phyloP scores from a whole-genome alignment of 2,888 invertebrate species.

The Zootermopsis nevadensis region DNA sequence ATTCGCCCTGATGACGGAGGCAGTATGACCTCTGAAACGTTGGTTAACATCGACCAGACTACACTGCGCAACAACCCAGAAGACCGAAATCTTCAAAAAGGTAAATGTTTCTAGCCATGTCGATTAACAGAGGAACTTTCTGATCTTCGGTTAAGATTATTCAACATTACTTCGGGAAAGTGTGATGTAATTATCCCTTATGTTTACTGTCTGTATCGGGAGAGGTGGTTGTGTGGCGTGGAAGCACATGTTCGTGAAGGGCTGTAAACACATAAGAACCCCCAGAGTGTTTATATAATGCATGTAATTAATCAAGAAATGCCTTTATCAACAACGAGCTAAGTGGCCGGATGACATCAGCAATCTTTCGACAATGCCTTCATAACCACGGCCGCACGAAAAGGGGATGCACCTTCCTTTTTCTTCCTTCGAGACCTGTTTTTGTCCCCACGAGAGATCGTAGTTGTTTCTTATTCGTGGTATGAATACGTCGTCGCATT shows the following conservation, averaged over 20 bases:
- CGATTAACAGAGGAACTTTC: too few relatives aligned
- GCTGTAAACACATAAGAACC: not conserved
- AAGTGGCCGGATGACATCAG: not conserved
- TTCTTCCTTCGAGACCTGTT: not conserved
- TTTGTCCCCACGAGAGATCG: not conserved
- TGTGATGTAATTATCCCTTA: not conserved
- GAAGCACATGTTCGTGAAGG: not conserved
- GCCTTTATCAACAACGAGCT: slow-evolving; percentile 6
- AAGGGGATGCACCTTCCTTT: not conserved
- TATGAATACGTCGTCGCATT: not conserved
- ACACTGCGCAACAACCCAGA: too few relatives aligned
- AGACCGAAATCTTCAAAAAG: too few relatives aligned
- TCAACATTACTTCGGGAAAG: not conserved
- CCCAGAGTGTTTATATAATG: not conserved
- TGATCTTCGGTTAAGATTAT: too few relatives aligned
- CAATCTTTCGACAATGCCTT: not conserved
- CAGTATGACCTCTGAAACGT: too few relatives aligned
- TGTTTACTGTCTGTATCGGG: not conserved
- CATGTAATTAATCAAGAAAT: not conserved
- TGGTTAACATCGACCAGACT: too few relatives aligned
- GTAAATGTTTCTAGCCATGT: too few relatives aligned
- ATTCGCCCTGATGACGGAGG: too few relatives aligned
- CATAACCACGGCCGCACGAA: too few relatives aligned
- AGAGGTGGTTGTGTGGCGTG: not conserved
- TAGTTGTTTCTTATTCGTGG: not conserved